Conservation (phyloP, 2,797 vertebrate species). For the Enteromius argenteus region DNA sequence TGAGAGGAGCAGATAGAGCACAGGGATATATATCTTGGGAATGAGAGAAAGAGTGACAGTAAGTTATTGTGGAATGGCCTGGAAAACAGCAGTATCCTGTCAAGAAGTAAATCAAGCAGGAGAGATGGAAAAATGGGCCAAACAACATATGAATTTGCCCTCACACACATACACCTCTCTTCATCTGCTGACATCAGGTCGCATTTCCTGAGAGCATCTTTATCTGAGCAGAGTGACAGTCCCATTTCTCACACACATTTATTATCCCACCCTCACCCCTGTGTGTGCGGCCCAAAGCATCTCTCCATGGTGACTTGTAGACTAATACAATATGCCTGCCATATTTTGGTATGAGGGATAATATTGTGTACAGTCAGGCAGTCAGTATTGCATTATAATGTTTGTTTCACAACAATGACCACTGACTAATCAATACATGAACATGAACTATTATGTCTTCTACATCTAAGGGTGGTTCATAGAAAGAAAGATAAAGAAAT, state of each 20-base stretch:
- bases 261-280: constrained; percentile 9
- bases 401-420: neutral
- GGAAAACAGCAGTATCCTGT: constrained; percentile 27
- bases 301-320: neutral
- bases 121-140: constrained; percentile 34
- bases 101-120: constrained; percentile 35
- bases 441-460: neutral
- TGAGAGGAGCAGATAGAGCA: neutral
- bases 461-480: too few species aligned
- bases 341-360: neutral
- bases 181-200: constrained; percentile 41
- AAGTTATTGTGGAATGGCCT: constrained; percentile 35
- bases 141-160: constrained; percentile 32
- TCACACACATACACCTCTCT: constrained; percentile 13
- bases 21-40: neutral
- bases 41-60: constrained; percentile 15
- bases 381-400: neutral
- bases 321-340: neutral
- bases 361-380: neutral
- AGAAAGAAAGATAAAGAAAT: neutral
- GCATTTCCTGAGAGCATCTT: constrained; percentile 35
- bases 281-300: constrained; percentile 23
- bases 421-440: neutral
- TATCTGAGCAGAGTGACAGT: constrained; percentile 40
- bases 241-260: constrained; percentile 19